Evolutionary conservation across 2,797 vertebrate genomes (phyloP), one percentile per base, ranked within the genome.

Genomic region (Melanogrammus aeglefinus): DNA sequence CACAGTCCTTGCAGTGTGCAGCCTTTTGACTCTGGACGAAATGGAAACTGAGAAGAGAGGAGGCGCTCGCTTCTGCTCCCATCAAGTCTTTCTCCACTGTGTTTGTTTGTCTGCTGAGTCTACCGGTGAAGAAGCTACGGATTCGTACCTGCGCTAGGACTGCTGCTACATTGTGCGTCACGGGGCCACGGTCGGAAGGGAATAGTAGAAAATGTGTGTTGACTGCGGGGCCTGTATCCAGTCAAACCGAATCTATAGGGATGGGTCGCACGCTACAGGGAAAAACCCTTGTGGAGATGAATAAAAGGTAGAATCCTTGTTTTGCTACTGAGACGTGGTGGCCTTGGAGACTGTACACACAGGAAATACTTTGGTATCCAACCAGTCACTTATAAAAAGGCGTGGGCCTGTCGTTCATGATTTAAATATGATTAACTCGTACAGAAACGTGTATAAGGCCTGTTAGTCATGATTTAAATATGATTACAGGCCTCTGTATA

Each of bases 381-480:
- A 84, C 78, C 35, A n/a, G 78, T 84, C n/a, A 69, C 38, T 80
- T 83, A 84, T 89, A 91, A 85, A 92, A 91, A 91, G 90, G 92
- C 90, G 91, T 89, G 91, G 91, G 92, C 92, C 91, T 93, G 92
- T 91, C 87, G 71, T 92, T 93, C 92, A 93, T 93, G 88, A 92
- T 93, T 93, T 93, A 93, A 92, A 93, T 91, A 93, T 92, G 92
- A 93, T 91, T 92, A 93, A 93, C 91, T 57, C 74, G 90, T 80
- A 85, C 90, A 91, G 87, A 91, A 90, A 91, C 83, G 88, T 80
- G 85, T 82, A 89, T 93, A 93, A 93, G 92, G 92, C 92, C 92
- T 90, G 90, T 91, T 93, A 93, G 90, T 92, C 92, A 93, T 93
- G 84, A 90, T 93, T 93, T 93, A 93, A 92, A 92, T 93, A 93